Evolutionary conservation across 2,888 invertebrate species (phyloP), one percentile per base, ranked within the genome.

Genomic region (Drosophila meridionalis): DNA sequence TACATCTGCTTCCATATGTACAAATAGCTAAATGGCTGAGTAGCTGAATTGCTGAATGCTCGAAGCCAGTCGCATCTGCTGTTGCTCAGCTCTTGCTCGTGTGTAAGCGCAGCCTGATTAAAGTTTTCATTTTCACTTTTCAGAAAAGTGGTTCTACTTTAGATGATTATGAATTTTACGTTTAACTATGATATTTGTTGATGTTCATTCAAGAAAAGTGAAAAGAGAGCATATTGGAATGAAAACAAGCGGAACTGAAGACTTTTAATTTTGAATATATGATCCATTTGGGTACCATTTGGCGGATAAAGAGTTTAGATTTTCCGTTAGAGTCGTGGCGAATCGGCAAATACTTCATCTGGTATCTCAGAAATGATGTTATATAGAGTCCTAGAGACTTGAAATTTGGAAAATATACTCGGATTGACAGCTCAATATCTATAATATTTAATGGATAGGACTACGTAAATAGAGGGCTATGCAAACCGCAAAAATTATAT

Each of bases 1-100:
- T 28, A 59, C 47, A 59, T 30, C 47, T 59, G 59, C 3, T 38
- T 28, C 59, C 59, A 59, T 59, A 59, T 59, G 59, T 48, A 11
- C n/a, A 48, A 38, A 47, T 38, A 30, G 53, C 34, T 26, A 28
- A 53, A 34, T 34, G 5, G 8, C 14, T 50, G 32, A 50, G 7
- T 42, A 56, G 48, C 26, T 12, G 34, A 52, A 52, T 34, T 34
- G 9, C 14, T 50, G 32, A 34, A 32, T 9, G n/a, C 48, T 32
- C 8, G 26, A 26, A 34, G 43, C 5, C 14, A 32, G 32, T 20
- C 34, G 43, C 43, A 1, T 26, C 26, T 32, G 43, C 34, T 8
- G 34, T 43, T 14, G 26, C 26, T 59, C 2, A 30, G 36, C 47
- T 36, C 34, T 34, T 45, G 42, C 42, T 45, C 26, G 11, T 45